Evolutionary conservation across 2,113 vertebrate genomes (phyloP).

Genomic region (Misgurnus anguillicaudatus): DNA sequence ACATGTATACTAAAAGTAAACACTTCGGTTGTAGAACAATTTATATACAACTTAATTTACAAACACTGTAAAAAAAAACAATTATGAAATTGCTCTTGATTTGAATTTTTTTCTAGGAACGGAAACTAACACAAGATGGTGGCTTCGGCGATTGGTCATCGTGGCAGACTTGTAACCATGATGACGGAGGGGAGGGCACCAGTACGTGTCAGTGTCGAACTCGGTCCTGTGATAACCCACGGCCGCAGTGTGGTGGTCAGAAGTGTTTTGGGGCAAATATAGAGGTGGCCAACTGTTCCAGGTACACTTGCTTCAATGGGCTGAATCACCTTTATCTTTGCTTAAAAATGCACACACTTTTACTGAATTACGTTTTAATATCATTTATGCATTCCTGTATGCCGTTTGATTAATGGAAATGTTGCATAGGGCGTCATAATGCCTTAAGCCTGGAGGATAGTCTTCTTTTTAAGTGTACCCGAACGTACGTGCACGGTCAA

Average conservation of each 20-base stretch:
- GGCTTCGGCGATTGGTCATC: slow-evolving; percentile 82
- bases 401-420: too few species aligned
- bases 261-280: slow-evolving; percentile 83
- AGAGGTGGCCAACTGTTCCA: slow-evolving; percentile 94
- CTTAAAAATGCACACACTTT: too few species aligned
- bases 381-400: too few species aligned
- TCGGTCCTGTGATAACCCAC: slow-evolving; percentile 83
- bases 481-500: too few species aligned
- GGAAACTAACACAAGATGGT: slow-evolving; percentile 90
- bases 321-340: too few species aligned
- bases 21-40: too few species aligned
- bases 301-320: slow-evolving; percentile 67
- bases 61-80: too few species aligned
- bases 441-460: too few species aligned
- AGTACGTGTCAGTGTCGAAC: slow-evolving; percentile 87
- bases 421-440: too few species aligned
- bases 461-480: too few species aligned
- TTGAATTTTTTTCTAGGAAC: slow-evolving; percentile 68
- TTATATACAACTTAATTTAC: too few species aligned
- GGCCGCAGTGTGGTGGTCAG: slow-evolving; percentile 84
- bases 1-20: not conserved
- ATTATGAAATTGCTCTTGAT: not conserved
- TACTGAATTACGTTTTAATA: too few species aligned
- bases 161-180: slow-evolving; percentile 85
- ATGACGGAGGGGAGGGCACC: slow-evolving; percentile 77